phyloP scores from a whole-genome alignment of 2,797 vertebrate genomes.

The Clarias pachynema region DNA sequence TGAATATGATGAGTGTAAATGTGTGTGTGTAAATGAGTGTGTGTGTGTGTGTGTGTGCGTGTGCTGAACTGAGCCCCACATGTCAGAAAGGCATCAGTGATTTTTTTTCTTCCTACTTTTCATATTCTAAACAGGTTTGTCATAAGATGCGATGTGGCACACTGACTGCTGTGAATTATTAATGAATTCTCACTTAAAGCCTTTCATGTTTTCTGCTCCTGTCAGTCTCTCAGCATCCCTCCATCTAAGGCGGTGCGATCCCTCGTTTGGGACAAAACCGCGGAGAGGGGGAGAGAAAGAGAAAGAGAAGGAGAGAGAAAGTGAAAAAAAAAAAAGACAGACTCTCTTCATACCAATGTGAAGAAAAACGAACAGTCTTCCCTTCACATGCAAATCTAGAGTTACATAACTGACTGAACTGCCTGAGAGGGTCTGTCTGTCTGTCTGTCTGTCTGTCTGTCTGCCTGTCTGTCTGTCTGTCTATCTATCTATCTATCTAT shows the following conservation, averaged over 20 bases:
- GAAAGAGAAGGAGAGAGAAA: neutral
- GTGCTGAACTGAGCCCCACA: neutral
- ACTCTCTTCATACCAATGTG: slow-evolving; percentile 61
- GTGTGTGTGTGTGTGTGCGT: neutral
- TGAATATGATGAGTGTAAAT: neutral
- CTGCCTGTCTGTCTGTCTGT: neutral
- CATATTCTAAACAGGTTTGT: slow-evolving; percentile 32
- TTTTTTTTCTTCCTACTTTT: slow-evolving; percentile 10
- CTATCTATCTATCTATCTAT: neutral
- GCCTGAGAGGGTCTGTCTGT: slow-evolving; percentile 29
- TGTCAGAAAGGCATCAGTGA: neutral
- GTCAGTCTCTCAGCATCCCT: slow-evolving; percentile 60
- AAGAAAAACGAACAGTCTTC: slow-evolving; percentile 62
- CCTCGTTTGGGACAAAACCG: slow-evolving; percentile 46
- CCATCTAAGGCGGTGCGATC: slow-evolving; percentile 44
- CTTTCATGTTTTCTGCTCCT: slow-evolving; percentile 59
- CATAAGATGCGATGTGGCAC: slow-evolving; percentile 23
- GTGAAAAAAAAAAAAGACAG: neutral
- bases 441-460: neutral
- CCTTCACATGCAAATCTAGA: slow-evolving; percentile 74
- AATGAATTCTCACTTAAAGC: slow-evolving; percentile 57
- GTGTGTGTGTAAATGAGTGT: neutral
- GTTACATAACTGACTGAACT: slow-evolving; percentile 64
- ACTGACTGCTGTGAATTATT: slow-evolving; percentile 55
- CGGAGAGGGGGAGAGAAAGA: slow-evolving; percentile 20